Conservation (phyloP, 2,888 invertebrate genomes). For the Drosophila niveifrons region DNA sequence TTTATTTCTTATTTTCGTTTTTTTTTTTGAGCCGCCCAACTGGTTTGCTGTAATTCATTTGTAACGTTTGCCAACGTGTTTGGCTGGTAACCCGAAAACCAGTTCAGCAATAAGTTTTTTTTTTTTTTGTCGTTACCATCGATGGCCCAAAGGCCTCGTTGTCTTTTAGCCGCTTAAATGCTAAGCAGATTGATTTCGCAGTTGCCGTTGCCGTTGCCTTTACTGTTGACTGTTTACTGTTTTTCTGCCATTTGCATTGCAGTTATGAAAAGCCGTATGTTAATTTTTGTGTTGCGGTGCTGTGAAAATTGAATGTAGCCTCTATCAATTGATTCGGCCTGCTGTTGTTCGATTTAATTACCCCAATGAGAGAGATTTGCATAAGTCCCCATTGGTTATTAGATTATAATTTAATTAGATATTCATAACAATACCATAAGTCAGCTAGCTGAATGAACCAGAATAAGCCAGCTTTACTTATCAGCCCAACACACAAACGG, state of each 20-base stretch:
- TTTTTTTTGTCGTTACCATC: constrained; percentile 30
- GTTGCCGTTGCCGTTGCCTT: constrained; percentile 27
- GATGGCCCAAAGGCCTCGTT: constrained; percentile 64
- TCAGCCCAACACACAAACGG: not conserved
- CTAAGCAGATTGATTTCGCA: constrained; percentile 77
- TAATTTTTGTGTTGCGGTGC: constrained; percentile 33
- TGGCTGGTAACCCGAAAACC: constrained; percentile 52
- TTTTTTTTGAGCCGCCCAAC: constrained; percentile 64
- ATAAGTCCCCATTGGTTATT: constrained; percentile 3
- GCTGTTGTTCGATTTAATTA: constrained; percentile 3
- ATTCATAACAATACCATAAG: constrained; percentile 1
- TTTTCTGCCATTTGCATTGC: constrained; percentile 29
- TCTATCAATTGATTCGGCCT: not conserved
- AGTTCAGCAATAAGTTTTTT: constrained; percentile 38
- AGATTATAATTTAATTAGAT: constrained; percentile 5
- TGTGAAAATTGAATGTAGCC: not conserved
- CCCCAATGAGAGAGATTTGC: not conserved
- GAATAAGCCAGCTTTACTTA: constrained; percentile 14
- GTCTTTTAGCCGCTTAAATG: constrained; percentile 63
- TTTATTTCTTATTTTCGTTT: too few relatives aligned
- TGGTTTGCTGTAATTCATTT: constrained; percentile 73
- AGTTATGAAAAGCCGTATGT: constrained; percentile 74
- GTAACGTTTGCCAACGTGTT: constrained; percentile 64
- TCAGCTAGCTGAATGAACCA: not conserved
- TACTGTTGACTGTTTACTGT: too few relatives aligned